Percentiles rank a stretch among this genome's conserved stretches.
Conservation (phyloP, 1,140 invertebrate species). For the Mya arenaria region DNA sequence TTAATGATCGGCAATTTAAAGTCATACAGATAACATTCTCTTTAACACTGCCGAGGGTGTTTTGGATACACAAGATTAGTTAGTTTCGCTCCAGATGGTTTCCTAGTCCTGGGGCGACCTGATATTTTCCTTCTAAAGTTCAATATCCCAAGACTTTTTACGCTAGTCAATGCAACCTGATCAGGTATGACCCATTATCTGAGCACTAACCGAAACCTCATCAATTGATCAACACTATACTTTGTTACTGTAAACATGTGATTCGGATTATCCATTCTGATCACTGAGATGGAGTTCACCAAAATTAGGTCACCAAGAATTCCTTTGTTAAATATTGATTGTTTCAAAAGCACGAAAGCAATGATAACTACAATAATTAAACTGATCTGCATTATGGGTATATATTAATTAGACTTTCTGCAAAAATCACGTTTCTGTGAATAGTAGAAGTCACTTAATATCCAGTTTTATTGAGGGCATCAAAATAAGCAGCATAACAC, state of each 20-base stretch:
- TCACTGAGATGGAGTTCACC: neutral
- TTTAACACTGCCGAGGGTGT: too few relatives aligned
- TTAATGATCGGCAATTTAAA: too few relatives aligned
- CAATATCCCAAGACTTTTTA: constrained; percentile 8
- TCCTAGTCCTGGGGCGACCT: neutral
- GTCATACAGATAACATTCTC: too few relatives aligned
- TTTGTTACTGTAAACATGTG: too few relatives aligned
- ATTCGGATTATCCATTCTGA: neutral
- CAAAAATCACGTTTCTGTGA: too few relatives aligned
- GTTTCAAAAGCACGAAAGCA: neutral
- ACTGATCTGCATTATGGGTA: too few relatives aligned
- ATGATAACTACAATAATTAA: neutral
- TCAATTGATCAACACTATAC: neutral
- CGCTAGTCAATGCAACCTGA: neutral
- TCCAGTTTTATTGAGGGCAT: too few relatives aligned
- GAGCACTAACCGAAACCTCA: constrained; percentile 1
- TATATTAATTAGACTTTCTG: too few relatives aligned
- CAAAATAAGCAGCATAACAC: too few relatives aligned
- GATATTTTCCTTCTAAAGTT: constrained; percentile 7
- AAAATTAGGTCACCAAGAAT: neutral
- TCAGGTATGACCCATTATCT: constrained; percentile 8
- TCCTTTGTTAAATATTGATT: neutral
- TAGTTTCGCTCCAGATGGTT: too few relatives aligned
- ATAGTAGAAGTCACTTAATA: too few relatives aligned
- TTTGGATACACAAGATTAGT: too few relatives aligned